These are phyloP conservation scores for Rhea pennata DNA, from an alignment of 2,113 vertebrate species.

Conservation along the genomic window DNA sequence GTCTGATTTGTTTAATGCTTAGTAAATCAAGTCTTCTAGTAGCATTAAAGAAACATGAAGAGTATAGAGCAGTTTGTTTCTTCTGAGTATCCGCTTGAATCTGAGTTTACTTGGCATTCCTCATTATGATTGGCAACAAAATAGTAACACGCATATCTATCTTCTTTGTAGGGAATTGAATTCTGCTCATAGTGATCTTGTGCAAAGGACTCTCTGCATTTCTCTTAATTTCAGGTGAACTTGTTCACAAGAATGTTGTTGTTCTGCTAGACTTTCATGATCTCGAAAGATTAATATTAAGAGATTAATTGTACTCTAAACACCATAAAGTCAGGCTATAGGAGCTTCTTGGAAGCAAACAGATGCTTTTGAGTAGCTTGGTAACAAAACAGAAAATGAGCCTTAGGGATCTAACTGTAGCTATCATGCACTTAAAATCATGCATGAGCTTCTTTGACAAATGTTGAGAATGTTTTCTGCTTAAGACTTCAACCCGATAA, in stretches of 20 bases:
- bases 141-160: fast-evolving
- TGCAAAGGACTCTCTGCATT: not conserved
- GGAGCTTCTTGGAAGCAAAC: not conserved
- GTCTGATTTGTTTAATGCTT: not conserved
- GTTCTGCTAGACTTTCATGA: not conserved
- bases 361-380: not conserved
- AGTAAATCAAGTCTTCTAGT: not conserved
- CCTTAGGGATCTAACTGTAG: not conserved
- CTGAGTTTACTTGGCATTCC: not conserved
- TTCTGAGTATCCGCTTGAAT: not conserved
- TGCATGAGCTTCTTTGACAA: not conserved
- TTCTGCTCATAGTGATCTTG: not conserved
- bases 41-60: not conserved
- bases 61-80: not conserved
- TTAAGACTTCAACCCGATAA: not conserved
- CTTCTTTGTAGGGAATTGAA: not conserved
- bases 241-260: not conserved
- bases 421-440: not conserved
- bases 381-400: not conserved
- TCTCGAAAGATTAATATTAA: not conserved
- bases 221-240: not conserved
- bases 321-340: not conserved
- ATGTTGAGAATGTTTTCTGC: not conserved
- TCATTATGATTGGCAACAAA: not conserved
- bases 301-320: not conserved